Evolutionary conservation across 30 jellyfish, hydroid and myxozoan species (phyloP).

Genomic region (Pseudorhiza aurosa): DNA sequence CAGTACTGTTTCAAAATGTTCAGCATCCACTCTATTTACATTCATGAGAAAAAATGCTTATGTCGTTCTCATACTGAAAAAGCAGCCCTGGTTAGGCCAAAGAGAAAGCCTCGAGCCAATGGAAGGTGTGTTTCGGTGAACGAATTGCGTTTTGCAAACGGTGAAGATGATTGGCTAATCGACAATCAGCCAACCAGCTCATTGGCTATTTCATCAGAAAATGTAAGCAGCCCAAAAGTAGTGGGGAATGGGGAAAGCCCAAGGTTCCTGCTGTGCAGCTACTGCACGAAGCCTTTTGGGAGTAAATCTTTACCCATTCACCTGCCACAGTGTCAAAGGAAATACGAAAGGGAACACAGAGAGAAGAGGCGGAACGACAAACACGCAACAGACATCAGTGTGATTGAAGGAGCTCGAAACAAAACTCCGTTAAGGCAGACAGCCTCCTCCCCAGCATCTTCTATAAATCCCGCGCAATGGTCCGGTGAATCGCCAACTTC

Average conservation of each 20-base stretch:
- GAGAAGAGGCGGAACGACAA: not conserved
- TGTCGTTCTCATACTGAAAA: constrained; percentile 13
- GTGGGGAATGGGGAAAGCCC: not conserved
- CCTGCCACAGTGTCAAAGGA: constrained; percentile 69
- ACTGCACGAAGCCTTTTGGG: constrained; percentile 74
- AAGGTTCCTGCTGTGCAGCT: constrained; percentile 52
- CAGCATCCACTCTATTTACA: constrained; percentile 71
- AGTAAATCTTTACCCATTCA: constrained; percentile 77
- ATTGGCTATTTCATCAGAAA: constrained; percentile 44
- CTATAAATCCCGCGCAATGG: not conserved
- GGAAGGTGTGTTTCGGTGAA: constrained; percentile 37
- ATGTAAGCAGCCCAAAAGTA: not conserved
- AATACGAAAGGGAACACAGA: constrained; percentile 16
- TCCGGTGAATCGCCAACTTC: not conserved
- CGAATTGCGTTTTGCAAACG: constrained; percentile 18
- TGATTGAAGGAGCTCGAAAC: not conserved
- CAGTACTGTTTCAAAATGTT: constrained; percentile 59
- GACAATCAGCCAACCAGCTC: constrained; percentile 19
- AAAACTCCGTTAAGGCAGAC: not conserved
- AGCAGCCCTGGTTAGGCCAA: constrained; percentile 8
- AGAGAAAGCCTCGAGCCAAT: not conserved
- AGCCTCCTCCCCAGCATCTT: not conserved
- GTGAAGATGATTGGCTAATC: constrained; percentile 35
- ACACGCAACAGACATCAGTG: not conserved
- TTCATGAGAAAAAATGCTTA: constrained; percentile 75